These are phyloP conservation scores for Leptodirus hochenwartii DNA, from an alignment of 2,888 invertebrate genomes.

Conservation along the genomic window DNA sequence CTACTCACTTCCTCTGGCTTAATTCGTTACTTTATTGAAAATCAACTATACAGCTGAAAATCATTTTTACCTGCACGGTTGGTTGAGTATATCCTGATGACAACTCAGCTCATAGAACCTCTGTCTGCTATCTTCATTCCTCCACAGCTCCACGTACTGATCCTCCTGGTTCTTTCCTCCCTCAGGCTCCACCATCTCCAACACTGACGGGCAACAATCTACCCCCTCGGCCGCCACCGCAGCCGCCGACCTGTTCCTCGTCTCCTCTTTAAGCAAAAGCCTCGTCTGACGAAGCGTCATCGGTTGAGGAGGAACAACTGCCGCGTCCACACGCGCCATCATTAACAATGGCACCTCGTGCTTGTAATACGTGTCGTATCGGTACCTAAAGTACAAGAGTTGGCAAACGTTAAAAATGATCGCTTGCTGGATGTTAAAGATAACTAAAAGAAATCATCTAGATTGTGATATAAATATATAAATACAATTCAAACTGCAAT, in stretches of 20 bases:
- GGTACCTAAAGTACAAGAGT: constrained; percentile 13
- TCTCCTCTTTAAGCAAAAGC: constrained; percentile 30
- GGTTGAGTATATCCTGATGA: constrained; percentile 45
- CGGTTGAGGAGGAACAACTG: no score
- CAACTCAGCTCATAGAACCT: constrained; percentile 69
- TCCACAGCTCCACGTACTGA: constrained; percentile 54
- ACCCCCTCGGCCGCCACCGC: constrained; percentile 23
- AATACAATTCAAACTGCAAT: no score
- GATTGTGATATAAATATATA: no score
- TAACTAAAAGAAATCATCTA: neutral
- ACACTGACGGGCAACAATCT: constrained; percentile 67
- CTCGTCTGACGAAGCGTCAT: constrained; percentile 46
- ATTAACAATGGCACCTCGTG: constrained; percentile 17
- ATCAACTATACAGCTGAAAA: constrained; percentile 47
- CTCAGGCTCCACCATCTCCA: constrained; percentile 57
- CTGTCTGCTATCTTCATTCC: constrained; percentile 48
- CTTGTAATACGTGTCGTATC: constrained; percentile 20
- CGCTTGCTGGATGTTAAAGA: neutral
- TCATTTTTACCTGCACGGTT: constrained; percentile 57
- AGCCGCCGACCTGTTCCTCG: constrained; percentile 21
- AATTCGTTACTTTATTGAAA: no score
- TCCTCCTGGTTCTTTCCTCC: constrained; percentile 59
- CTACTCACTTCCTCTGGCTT: no score
- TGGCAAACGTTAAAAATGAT: neutral
- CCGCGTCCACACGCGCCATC: no score